Base-by-base conservation (phyloP, 2,113 vertebrate species). In the Bettongia penicillata region DNA sequence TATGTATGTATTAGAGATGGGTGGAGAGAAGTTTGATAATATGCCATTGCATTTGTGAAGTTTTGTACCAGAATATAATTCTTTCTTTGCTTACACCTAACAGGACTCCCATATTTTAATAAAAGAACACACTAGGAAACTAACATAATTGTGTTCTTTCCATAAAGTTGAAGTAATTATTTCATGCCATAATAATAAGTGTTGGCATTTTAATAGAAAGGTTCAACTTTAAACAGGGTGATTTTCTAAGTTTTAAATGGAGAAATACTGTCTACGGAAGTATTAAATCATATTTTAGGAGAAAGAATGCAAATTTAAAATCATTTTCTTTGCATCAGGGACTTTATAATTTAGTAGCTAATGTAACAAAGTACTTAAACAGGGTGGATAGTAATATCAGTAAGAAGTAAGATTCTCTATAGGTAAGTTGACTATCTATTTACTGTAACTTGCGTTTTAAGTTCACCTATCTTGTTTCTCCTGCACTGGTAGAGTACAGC, bases 131-230 rank as follows among this genome's bases (percentile, higher is more conserved):
- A 28, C 28, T 53, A 50, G 57, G 89, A 94, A 90, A 51, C 61
- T n/a, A 95, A 16, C 43, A 89, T 8, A n/a, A 51, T 89, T 53
- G 2, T 89, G 23, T 90, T 96, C 96, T 91, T 57, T 94, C 93
- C n/a, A 90, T 92, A 91, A 94, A 93, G 26, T 84, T 52, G 53
- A 24, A 94, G 49, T 55, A 93, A 52, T 96, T 90, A 92, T 53
- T 94, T 90, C 43, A 48, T 93, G 26, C 25, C 25, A 89, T 94
- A 47, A 24, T 91, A 48, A n/a, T 95, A 91, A 8, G 57, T 93
- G 24, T 91, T 90, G 94, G 68, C 50, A 68, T 94, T 95, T 95
- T 91, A 90, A 92, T 90, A 52, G 53, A 55, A 90, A 96, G 96
- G 51, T 0, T 52, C 95, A 26, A 91, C 50, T 96, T 96, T 90